These are phyloP conservation scores for Calephelis perditalis DNA, from an alignment of 2,888 invertebrate genomes.

Conservation along the genomic window DNA sequence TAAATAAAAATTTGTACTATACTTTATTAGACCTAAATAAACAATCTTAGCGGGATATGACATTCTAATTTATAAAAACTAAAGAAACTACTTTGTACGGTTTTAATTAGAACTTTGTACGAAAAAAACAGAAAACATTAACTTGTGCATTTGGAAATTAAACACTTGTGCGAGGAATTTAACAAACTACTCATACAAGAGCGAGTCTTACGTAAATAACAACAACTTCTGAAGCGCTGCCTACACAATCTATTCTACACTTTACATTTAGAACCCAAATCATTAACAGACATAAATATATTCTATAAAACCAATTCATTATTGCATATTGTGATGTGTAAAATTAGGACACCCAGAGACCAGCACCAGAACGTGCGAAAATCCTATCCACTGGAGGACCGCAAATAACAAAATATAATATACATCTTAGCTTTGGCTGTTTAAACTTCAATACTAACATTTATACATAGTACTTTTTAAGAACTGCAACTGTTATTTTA, in stretches of 20 bases:
- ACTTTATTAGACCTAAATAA: too few relatives aligned
- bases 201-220: constrained; percentile 14
- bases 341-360: constrained; percentile 23
- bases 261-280: constrained; percentile 24
- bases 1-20: too few relatives aligned
- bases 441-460: too few relatives aligned
- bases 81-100: too few relatives aligned
- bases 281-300: constrained; percentile 25
- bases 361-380: background rate
- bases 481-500: too few relatives aligned
- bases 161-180: too few relatives aligned
- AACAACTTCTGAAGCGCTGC: constrained; percentile 22
- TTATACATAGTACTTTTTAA: too few relatives aligned
- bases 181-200: constrained; percentile 16
- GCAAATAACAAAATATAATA: too few relatives aligned
- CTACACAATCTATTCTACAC: constrained; percentile 24
- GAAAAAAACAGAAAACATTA: background rate
- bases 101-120: too few relatives aligned
- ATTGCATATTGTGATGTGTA: constrained; percentile 6
- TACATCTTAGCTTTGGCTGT: too few relatives aligned
- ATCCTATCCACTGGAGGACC: background rate
- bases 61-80: too few relatives aligned
- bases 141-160: background rate
- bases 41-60: too few relatives aligned
- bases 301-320: constrained; percentile 4